Evolutionary conservation across 2,888 invertebrate species (phyloP), one percentile per base, ranked within the genome.

Genomic region (Parascotia fuliginaria): DNA sequence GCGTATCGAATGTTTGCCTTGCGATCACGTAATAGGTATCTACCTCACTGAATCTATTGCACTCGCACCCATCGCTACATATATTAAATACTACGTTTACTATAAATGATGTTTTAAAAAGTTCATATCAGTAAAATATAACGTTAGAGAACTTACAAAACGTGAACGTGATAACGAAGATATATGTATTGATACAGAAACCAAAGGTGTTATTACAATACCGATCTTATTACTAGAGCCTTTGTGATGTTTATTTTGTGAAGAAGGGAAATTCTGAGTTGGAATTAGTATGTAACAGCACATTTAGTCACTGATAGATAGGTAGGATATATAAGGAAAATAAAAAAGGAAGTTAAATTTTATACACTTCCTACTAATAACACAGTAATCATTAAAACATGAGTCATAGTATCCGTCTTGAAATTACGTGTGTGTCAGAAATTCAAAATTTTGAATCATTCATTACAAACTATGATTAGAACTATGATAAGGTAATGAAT

Each of bases 1-100:
- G 49, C 43, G 46, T 59, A 55, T 72, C 55, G 52, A 56, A 67
- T 70, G 65, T 71, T 70, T 67, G 57, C 57, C 48, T 59, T 62
- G 57, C 43, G 44, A 43, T 49, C 41, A 62, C 60, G 53, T 68
- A 67, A 67, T 45, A n/a, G n/a, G n/a, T n/a, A 38, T 52, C 55
- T 54, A 59, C 62, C 64, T 60, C 53, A 70, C 33, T 64, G 54
- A 54, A 49, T 57, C 47, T 50, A 65, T 54, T 12, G 47, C 45
- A 54, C 51, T 55, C 56, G 59, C 45, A 45, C 42, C 45, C 47
- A 43, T 3, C 19, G 19, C 19, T 5, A n/a, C n/a, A n/a, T n/a
- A n/a, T 36, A 42, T 50, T 48, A 46, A 29, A 50, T 16, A 28
- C 14, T 39, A 41, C 11, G 27, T 56, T 53, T 31, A 36, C 14